A percentile compares a stretch with the other conserved stretches of the same genome.
Conservation (phyloP, 2,113 vertebrate species). For the Scomber colias region DNA sequence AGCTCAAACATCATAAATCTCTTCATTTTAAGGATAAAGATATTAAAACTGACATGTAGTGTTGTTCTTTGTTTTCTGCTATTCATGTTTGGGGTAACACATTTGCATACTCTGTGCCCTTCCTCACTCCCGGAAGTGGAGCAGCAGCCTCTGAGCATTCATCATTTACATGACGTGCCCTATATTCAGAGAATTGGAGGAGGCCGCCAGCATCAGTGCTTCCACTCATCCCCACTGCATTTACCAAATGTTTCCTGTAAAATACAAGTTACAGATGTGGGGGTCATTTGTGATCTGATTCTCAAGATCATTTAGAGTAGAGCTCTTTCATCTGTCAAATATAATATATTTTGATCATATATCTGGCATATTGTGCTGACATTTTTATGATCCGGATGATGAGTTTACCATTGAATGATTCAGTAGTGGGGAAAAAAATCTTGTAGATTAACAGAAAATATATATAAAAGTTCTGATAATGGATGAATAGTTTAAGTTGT, state of each 20-base stretch:
- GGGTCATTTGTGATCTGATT: conserved; percentile 27
- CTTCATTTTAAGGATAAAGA: conserved; percentile 41
- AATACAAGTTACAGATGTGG: neutral
- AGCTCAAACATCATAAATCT: conserved; percentile 38
- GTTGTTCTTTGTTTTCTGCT: conserved; percentile 19
- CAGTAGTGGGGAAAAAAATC: too few species aligned
- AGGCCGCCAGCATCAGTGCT: conserved; percentile 42
- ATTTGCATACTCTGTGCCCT: conserved; percentile 63
- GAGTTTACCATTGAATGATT: too few species aligned
- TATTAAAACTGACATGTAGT: conserved; percentile 30
- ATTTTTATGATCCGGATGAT: too few species aligned
- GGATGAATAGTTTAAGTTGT: too few species aligned
- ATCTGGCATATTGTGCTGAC: neutral
- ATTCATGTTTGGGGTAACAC: conserved; percentile 35
- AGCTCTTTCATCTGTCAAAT: conserved; percentile 4
- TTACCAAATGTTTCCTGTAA: conserved; percentile 41
- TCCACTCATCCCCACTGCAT: conserved; percentile 42
- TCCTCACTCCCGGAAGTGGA: conserved; percentile 67
- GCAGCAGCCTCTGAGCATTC: conserved; percentile 76
- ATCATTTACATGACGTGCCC: conserved; percentile 80
- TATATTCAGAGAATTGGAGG: conserved; percentile 67
- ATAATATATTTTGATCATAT: neutral
- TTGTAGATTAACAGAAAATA: too few species aligned
- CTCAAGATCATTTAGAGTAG: conserved; percentile 3
- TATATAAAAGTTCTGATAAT: too few species aligned